Evolutionary conservation across 2,888 invertebrate species (phyloP), one percentile per base, ranked within the genome.

Genomic region (Cheiracanthium punctorium): DNA sequence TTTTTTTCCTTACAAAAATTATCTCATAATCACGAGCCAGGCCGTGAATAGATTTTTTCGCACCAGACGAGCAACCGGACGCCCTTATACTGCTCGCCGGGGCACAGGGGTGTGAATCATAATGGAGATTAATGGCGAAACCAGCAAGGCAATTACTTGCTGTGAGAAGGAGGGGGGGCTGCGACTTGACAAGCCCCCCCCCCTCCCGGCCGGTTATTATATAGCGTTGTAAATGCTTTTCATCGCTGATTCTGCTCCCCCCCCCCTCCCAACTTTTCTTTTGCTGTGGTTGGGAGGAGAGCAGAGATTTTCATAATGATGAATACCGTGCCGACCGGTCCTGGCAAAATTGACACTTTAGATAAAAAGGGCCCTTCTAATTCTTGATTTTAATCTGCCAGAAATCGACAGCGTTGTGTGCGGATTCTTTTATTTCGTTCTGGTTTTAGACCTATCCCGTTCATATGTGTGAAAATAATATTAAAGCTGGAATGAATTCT

Each of bases 61-160:
- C 58, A 12, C 58, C 24, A 58, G 24, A 20, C 24, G 24, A 5
- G 24, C 58, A 24, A 69, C 33, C 33, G 69, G 37, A 33, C 32
- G 43, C 28, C 28, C 43, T 28, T 41, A 24, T 24, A 73, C 79
- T 73, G 77, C 77, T 43, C 48, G 77, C 73, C 77, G 79, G 84
- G 84, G 72, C 67, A 52, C 73, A 67, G 58, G 58, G 72, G 58
- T 58, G 58, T 58, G 58, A 85, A 85, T 85, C 73, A 85, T 85
- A 85, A 85, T 85, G 84, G 84, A 85, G 84, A 85, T 85, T 74
- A 85, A 85, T 85, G 84, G 84, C 52, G 37, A 76, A 82, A 41
- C 70, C 76, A 82, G 82, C 72, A 77, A 72, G 72, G 82, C 82
- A 84, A 84, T 77, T 84, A 77, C 72, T 24, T 58, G 37, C 48